Base-by-base conservation (phyloP, 2,113 vertebrate genomes). In the Orthonyx spaldingii region DNA sequence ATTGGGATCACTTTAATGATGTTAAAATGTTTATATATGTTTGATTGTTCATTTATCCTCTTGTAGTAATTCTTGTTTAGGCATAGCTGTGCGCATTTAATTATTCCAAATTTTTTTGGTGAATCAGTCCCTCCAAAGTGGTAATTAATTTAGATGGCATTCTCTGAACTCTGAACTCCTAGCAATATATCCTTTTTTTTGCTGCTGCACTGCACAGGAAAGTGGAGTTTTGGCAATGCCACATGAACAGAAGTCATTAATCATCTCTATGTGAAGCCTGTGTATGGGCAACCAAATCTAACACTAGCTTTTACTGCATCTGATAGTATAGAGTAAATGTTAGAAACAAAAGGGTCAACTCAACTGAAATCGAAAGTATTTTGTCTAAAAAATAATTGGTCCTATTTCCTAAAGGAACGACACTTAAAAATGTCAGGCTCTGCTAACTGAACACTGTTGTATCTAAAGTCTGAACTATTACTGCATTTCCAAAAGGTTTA, bases 121-220 rank as follows among this genome's bases (percentile, higher is more conserved):
- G 88, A 98, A 96, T 97, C 95, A 95, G 88, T 95, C 95, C 80
- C 87, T 97, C 84, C 87, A 93, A 93, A 95, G 77, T 77, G 64
- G 93, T 97, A 98, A 98, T 98, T 98, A 97, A 97, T 97, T 96
- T 97, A 97, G 94, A 97, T 97, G 94, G 89, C 78, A 92, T 97
- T 94, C 92, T 96, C 94, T 97, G 97, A 97, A 96, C 93, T 87
- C 83, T 52, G 80, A 97, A 95, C 97, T 97, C 70, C 46, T 75
- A 65, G 71, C 75, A 79, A 79, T 92, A 79, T 74, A 94, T 91
- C 79, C 85, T 95, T 74, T 74, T 93, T 97, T 96, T 84, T 85
- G 63, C 89, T 95, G 77, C 65, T 94, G 75, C 30, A 24, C 75
- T 94, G 95, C 90, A 59, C 55, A 78, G 94, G 90, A 83, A 89